Evolutionary conservation across 2,113 vertebrate genomes (phyloP).

Genomic region (Theristicus caerulescens): DNA sequence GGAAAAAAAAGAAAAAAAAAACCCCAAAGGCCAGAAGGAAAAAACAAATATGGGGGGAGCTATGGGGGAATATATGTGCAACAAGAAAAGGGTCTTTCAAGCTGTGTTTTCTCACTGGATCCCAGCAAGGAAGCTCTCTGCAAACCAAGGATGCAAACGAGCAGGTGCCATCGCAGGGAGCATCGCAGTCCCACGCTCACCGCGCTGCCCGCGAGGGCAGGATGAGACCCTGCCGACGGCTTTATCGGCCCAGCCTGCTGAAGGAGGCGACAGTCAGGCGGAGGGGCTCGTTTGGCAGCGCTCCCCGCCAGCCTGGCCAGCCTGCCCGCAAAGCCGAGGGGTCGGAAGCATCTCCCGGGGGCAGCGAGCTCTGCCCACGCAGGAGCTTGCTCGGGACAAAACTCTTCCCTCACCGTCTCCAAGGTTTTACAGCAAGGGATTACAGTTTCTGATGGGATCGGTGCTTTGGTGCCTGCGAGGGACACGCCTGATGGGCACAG

Average conservation of each 20-base stretch:
- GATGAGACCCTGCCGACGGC: background rate
- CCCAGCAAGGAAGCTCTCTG: background rate
- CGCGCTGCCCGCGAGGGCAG: background rate
- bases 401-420: background rate
- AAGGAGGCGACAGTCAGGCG: background rate
- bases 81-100: background rate
- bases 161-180: background rate
- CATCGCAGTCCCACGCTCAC: rapidly evolving
- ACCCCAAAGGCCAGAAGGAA: background rate
- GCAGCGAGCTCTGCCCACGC: background rate
- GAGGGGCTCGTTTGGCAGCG: rapidly evolving
- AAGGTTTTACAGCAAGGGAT: background rate
- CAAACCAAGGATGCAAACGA: background rate
- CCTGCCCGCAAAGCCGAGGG: background rate
- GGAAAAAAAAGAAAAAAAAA: background rate
- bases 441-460: background rate
- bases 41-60: background rate
- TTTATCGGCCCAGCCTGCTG: background rate
- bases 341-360: background rate
- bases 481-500: background rate
- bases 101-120: background rate
- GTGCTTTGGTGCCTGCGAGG: background rate
- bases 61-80: background rate
- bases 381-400: background rate
- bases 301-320: background rate